Conservation (phyloP, 2,888 invertebrate species). For the Pegoplata infirma region DNA sequence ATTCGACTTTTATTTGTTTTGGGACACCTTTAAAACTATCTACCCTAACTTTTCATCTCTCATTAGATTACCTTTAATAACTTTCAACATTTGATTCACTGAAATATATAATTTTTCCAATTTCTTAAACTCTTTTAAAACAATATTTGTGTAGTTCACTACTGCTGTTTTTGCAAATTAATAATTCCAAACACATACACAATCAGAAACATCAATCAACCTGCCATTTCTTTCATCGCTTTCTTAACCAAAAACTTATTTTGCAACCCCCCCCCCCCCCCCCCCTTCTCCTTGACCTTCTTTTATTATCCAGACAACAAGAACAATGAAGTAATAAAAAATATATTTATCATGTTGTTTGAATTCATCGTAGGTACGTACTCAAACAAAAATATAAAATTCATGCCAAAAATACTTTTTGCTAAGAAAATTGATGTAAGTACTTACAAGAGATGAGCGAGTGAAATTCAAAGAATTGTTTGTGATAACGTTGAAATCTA, state of each 20-base stretch:
- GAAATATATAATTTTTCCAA: no score
- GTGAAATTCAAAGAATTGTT: no score
- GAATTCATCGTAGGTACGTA: no score
- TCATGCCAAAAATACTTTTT: neutral
- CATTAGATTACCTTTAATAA: no score
- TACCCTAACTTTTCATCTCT: no score
- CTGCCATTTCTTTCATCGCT: neutral
- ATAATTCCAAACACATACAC: slow-evolving; percentile 15
- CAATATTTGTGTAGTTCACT: neutral
- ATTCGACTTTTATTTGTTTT: no score
- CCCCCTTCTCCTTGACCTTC: no score
- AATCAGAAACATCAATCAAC: slow-evolving; percentile 36
- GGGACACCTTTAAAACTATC: no score
- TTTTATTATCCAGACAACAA: neutral
- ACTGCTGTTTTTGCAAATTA: neutral
- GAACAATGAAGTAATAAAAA: slow-evolving; percentile 20
- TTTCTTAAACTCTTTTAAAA: neutral
- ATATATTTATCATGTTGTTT: neutral
- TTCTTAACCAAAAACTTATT: slow-evolving; percentile 11
- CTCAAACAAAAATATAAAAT: neutral
- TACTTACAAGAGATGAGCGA: no score
- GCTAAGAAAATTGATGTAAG: no score
- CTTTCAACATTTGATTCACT: neutral
- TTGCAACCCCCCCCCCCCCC: neutral
- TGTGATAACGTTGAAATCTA: no score